Percentiles rank a stretch among this genome's conserved stretches.
Conservation (phyloP, 2,797 vertebrate species). For the Ctenosaura bakeri region DNA sequence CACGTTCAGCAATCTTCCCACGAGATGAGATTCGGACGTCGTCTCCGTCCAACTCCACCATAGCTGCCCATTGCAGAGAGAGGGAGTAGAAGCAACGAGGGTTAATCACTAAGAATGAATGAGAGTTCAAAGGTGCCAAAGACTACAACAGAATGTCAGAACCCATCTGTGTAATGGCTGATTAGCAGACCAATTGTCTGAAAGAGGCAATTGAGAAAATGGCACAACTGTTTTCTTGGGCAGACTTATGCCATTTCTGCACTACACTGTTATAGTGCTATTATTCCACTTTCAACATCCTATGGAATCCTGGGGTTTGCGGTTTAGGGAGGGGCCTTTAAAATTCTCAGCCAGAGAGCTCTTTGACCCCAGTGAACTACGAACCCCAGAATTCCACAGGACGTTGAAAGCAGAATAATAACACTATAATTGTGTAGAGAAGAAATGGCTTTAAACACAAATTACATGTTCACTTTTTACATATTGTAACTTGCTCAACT, state of each 20-base stretch:
- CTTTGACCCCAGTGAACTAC: too few relatives aligned
- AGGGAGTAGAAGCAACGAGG: background rate
- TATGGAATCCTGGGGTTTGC: too few relatives aligned
- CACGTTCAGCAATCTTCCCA: slow-evolving; percentile 92
- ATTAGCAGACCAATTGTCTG: background rate
- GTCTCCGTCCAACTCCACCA: slow-evolving; percentile 97
- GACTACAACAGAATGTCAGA: background rate
- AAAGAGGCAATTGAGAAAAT: background rate
- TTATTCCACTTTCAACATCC: too few relatives aligned
- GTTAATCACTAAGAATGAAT: background rate
- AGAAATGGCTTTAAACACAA: background rate
- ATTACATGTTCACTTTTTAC: background rate
- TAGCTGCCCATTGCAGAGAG: slow-evolving; percentile 79
- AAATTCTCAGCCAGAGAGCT: too few relatives aligned
- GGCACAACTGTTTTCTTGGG: background rate
- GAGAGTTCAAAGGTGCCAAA: background rate
- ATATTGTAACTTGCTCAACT: slow-evolving; percentile 11
- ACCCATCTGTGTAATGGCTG: too few relatives aligned
- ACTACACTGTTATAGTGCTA: too few relatives aligned
- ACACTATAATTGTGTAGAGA: too few relatives aligned
- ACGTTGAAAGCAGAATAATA: too few relatives aligned
- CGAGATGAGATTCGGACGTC: slow-evolving; percentile 94
- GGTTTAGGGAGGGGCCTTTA: too few relatives aligned
- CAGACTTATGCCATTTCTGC: too few relatives aligned
- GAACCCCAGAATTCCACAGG: too few relatives aligned